Conservation (phyloP, 2,797 vertebrate genomes). For the Atherinosoma microstoma region DNA sequence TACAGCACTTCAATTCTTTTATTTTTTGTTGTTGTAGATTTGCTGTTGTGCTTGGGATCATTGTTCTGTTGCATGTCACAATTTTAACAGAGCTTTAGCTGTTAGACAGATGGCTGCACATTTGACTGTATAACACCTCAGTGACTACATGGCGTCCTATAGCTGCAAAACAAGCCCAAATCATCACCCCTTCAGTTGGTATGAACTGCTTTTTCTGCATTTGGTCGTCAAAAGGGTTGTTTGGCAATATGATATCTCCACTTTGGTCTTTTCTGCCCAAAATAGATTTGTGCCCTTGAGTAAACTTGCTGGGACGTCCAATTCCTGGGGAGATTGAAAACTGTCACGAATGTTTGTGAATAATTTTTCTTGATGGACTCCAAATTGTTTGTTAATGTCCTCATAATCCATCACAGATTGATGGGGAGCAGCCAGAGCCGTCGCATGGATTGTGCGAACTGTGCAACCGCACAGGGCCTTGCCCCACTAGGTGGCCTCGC, state of each 20-base stretch:
- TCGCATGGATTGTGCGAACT: too few species aligned
- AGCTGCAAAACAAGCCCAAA: not conserved
- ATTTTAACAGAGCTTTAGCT: not conserved
- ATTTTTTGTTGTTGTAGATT: too few species aligned
- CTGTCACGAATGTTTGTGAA: not conserved
- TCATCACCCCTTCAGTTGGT: not conserved
- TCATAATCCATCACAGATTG: too few species aligned
- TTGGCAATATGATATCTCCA: too few species aligned
- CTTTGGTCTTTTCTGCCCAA: not conserved
- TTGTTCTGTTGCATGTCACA: too few species aligned
- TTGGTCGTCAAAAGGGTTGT: not conserved
- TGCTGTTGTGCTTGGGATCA: too few species aligned
- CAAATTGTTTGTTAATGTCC: not conserved
- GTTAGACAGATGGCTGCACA: not conserved
- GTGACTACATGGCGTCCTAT: not conserved
- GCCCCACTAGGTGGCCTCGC: too few species aligned
- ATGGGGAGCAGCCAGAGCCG: too few species aligned
- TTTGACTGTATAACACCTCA: not conserved
- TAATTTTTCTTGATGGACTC: not conserved
- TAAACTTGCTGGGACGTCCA: not conserved
- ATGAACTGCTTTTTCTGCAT: not conserved
- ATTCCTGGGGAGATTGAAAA: not conserved
- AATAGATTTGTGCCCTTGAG: not conserved
- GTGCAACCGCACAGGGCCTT: too few species aligned
- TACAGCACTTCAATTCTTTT: too few species aligned